Evolutionary conservation across 2,797 vertebrate species (phyloP).

Genomic region (Arnoldichthys spilopterus): DNA sequence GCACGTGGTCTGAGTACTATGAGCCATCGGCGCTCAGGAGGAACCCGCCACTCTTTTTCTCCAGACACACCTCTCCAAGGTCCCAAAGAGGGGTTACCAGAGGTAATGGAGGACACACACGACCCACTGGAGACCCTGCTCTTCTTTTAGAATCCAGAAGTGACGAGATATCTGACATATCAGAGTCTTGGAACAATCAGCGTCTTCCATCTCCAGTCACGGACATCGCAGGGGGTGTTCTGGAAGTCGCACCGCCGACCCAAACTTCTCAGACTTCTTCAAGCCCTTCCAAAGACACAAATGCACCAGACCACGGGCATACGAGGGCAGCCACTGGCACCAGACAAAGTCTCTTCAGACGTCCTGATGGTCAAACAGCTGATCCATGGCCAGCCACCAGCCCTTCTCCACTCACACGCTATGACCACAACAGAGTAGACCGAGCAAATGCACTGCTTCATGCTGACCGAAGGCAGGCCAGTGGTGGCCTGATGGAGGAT

Average conservation of each 20-base stretch:
- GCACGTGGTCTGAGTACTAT: neutral
- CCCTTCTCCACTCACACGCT: neutral
- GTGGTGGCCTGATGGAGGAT: neutral
- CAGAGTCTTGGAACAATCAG: neutral
- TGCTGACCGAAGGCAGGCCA: neutral
- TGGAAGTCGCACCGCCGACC: neutral
- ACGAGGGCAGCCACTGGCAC: neutral
- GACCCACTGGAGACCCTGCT: neutral
- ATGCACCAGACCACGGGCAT: neutral
- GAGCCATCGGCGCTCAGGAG: neutral
- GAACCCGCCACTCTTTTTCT: neutral
- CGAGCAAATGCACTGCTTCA: neutral
- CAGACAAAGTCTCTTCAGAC: neutral
- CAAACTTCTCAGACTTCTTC: neutral
- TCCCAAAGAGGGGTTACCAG: neutral
- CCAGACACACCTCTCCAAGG: neutral
- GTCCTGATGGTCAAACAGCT: neutral
- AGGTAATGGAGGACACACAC: neutral
- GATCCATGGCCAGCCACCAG: neutral
- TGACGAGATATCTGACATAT: neutral
- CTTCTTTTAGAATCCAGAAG: neutral
- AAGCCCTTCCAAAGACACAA: neutral
- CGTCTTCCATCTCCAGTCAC: neutral
- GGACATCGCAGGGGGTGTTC: neutral
- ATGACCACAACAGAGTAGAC: neutral